Base-by-base conservation (phyloP, 2,888 invertebrate species). In the Sphinx pinastri region DNA sequence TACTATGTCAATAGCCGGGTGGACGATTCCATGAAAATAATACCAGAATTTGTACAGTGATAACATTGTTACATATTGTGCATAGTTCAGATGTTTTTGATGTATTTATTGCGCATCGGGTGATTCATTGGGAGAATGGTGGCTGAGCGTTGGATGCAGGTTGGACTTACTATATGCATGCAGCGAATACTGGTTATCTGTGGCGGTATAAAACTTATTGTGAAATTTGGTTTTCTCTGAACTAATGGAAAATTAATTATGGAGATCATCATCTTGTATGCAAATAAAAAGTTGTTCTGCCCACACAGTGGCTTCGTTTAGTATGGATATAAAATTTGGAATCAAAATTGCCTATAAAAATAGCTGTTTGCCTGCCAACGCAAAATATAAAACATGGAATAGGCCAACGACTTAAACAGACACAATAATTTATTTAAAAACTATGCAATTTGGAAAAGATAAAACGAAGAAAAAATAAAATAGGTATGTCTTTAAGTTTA, bases 21-120 rank as follows among this genome's bases (percentile, higher is more conserved):
- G 60, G 68, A 11, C 55, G 45, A 73, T 72, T 74, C 70, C 68
- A 67, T 63, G 68, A 70, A 69, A 49, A 6, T 68, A 72, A 72
- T 70, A 54, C 51, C 58, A 55, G 67, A 70, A 68, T 67, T 45
- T 58, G 71, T 71, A 72, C 57, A 74, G 51, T 25, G 74, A 72
- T 75, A 75, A 73, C 75, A 71, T 68, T 71, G n/a, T 69, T 69
- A 16, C 54, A 54, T 54, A 19, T 49, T 47, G 49, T 47, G 63
- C 63, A 47, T 69, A 63, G 14, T 60, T 38, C 31, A 38, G 25
- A 68, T 68, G 19, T 49, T 49, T 59, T 49, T 49, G 45, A 47
- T 60, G 38, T n/a, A 19, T 47, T 19, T 60, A 69, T 60, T 63
- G 63, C 69, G 60, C 45, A 52, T 54, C 54, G 60, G 19, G 19